phyloP scores from a whole-genome alignment of 1,140 invertebrate genomes.

The Ganaspis sp. region DNA sequence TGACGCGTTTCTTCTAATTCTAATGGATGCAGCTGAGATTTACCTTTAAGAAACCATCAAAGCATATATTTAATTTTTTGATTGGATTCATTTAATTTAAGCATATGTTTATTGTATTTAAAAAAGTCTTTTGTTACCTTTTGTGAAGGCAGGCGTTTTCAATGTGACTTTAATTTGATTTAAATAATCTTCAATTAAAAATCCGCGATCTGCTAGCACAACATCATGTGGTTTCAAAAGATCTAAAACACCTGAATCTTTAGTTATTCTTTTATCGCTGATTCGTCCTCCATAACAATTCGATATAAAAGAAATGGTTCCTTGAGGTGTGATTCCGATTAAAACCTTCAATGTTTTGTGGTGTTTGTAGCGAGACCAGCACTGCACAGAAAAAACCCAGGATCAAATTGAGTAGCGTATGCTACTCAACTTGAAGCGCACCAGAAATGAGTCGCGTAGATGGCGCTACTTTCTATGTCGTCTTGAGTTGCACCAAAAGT shows the following conservation, averaged over 20 bases:
- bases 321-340: constrained; percentile 58
- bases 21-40: neutral
- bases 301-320: constrained; percentile 56
- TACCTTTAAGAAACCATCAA: neutral
- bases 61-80: neutral
- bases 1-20: constrained; percentile 49
- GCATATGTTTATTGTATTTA: neutral
- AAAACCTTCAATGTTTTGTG: constrained; percentile 53
- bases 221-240: constrained; percentile 51
- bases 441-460: too few relatives aligned
- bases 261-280: constrained; percentile 53
- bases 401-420: too few relatives aligned
- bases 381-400: too few relatives aligned
- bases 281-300: constrained; percentile 53
- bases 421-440: too few relatives aligned
- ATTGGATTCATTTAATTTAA: neutral
- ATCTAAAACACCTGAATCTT: constrained; percentile 53
- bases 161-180: neutral
- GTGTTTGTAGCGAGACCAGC: constrained; percentile 48
- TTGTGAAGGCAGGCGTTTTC: constrained; percentile 35
- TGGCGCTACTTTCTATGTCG: too few relatives aligned
- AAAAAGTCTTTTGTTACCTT: constrained; percentile 1
- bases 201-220: constrained; percentile 48
- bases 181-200: constrained; percentile 46
- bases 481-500: too few relatives aligned